A percentile compares a stretch with the other conserved stretches of the same genome.
Evolutionary conservation across 2,113 vertebrate species (phyloP).

Genomic region (Aegithalos caudatus): DNA sequence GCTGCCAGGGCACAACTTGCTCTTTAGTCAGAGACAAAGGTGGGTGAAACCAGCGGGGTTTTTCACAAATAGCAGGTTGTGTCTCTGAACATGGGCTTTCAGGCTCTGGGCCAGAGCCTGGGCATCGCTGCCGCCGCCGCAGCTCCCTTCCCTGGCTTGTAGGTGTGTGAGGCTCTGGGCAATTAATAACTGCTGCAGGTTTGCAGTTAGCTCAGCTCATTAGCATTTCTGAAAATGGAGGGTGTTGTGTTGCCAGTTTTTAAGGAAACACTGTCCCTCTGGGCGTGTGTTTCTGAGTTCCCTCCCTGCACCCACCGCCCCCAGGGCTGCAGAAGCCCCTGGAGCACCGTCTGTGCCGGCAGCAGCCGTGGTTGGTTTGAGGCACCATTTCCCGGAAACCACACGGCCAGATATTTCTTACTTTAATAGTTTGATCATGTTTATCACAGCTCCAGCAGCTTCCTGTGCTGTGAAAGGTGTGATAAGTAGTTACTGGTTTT

Average conservation of each 20-base stretch:
- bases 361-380: neutral
- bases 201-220: neutral
- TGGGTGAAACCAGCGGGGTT: neutral
- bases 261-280: neutral
- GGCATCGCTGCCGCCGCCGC: neutral
- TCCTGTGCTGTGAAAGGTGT: slow-evolving; percentile 54
- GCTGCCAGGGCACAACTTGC: neutral
- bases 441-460: slow-evolving; percentile 54
- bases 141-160: neutral
- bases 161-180: neutral
- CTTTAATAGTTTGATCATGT: slow-evolving; percentile 23
- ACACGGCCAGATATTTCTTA: neutral
- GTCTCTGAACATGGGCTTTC: fast-evolving
- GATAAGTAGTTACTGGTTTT: slow-evolving; percentile 22
- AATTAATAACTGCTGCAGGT: neutral
- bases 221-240: neutral
- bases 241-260: neutral
- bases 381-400: slow-evolving; percentile 57
- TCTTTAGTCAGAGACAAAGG: neutral
- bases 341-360: neutral
- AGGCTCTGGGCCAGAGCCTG: neutral
- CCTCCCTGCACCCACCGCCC: fast-evolving
- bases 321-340: neutral
- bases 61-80: fast-evolving
- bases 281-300: neutral